These are phyloP conservation scores for Ostrea denselamellosa DNA, from an alignment of 1,140 invertebrate species.

Conservation along the genomic window DNA sequence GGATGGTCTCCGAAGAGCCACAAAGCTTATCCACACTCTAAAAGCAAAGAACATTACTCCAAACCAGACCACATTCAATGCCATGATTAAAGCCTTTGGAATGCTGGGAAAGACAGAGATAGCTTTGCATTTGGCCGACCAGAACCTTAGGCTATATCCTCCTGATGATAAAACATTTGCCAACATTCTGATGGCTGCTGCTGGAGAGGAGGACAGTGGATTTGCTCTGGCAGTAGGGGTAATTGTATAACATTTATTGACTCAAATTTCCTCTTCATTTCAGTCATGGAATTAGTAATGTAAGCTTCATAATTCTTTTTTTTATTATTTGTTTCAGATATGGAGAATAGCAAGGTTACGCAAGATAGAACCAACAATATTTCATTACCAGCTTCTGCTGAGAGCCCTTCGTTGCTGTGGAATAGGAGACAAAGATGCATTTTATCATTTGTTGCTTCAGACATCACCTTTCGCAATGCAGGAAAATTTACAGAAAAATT, in stretches of 20 bases:
- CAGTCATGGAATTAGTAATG: too few species aligned
- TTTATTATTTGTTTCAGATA: neutral
- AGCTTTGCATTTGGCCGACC: neutral
- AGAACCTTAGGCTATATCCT: neutral
- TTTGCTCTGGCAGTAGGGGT: neutral
- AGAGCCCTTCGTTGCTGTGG: constrained; percentile 11
- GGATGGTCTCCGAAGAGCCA: neutral
- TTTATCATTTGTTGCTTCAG: constrained; percentile 9
- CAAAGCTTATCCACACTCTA: neutral
- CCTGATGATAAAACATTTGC: constrained; percentile 22
- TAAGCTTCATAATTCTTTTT: neutral
- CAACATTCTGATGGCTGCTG: constrained; percentile 24
- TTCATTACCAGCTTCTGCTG: neutral
- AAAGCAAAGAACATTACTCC: constrained; percentile 15
- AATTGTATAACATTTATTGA: neutral
- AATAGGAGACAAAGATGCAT: neutral
- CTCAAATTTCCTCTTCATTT: neutral
- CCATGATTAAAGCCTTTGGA: constrained; percentile 29
- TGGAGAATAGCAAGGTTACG: constrained; percentile 5
- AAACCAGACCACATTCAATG: constrained; percentile 4
- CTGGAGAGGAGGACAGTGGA: neutral
- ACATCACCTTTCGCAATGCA: constrained; percentile 4
- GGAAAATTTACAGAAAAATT: neutral
- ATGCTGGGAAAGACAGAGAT: neutral
- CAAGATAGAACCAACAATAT: constrained; percentile 7